These are phyloP conservation scores for Hemicordylus capensis DNA, from an alignment of 2,113 vertebrate species.

Conservation along the genomic window DNA sequence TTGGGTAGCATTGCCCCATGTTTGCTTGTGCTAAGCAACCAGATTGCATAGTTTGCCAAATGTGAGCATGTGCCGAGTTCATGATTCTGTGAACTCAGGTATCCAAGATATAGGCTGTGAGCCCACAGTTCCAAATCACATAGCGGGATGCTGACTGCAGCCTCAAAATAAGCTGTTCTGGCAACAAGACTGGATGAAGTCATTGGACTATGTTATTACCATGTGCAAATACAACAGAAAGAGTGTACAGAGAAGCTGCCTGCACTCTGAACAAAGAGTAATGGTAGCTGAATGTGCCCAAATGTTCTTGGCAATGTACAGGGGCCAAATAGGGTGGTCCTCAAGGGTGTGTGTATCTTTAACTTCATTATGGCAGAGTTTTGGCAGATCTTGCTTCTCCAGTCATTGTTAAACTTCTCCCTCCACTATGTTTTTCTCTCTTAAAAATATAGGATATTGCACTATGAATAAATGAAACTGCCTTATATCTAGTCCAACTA, in stretches of 20 bases:
- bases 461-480: not conserved
- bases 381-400: not conserved
- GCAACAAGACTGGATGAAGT: constrained; percentile 27
- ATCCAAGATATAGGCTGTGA: too few relatives aligned
- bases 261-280: constrained; percentile 12
- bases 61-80: too few relatives aligned
- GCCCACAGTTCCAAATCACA: too few relatives aligned
- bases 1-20: too few relatives aligned
- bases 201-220: constrained; percentile 40
- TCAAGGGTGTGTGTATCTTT: not conserved
- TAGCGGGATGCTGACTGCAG: too few relatives aligned
- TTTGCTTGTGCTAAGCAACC: too few relatives aligned
- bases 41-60: too few relatives aligned
- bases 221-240: constrained; percentile 26
- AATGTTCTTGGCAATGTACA: constrained; percentile 34
- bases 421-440: not conserved
- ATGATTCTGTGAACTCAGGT: too few relatives aligned
- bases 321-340: not conserved
- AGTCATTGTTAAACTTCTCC: not conserved
- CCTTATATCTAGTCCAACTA: not conserved
- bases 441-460: not conserved
- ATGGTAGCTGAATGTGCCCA: constrained; percentile 31
- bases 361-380: not conserved
- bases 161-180: too few relatives aligned
- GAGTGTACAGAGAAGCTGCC: constrained; percentile 24